Percentiles rank a stretch among this genome's conserved stretches.
Conservation (phyloP, 30 jellyfish, hydroid and myxozoan genomes). For the Hydra vulgaris region DNA sequence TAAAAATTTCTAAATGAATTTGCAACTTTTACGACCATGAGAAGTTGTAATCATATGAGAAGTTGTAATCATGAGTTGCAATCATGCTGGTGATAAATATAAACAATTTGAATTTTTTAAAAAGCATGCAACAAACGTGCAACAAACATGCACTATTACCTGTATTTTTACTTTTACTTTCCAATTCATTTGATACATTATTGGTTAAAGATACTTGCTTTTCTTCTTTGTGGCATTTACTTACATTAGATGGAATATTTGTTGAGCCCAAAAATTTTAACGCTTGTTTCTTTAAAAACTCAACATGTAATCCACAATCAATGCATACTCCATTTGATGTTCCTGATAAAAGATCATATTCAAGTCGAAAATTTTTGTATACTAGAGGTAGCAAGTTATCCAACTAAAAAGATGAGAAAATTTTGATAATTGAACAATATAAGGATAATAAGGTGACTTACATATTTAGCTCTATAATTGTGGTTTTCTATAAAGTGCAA, state of each 20-base stretch:
- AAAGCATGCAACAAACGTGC: no score
- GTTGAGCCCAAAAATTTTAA: slow-evolving; percentile 51
- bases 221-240: neutral
- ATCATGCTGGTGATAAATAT: no score
- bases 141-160: no score
- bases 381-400: slow-evolving; percentile 63
- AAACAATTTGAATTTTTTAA: no score
- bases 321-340: slow-evolving; percentile 71
- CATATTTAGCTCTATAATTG: no score
- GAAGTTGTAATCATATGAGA: no score
- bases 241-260: slow-evolving; percentile 57
- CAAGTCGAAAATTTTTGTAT: slow-evolving; percentile 65
- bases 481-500: no score
- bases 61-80: no score
- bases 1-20: no score
- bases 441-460: no score
- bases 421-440: no score
- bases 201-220: neutral
- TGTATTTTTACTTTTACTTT: slow-evolving; percentile 18
- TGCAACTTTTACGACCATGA: no score
- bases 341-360: slow-evolving; percentile 42
- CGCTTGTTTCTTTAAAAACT: slow-evolving; percentile 57
- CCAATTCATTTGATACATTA: neutral
- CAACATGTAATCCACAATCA: slow-evolving; percentile 76
- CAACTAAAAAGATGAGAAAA: slow-evolving; percentile 29